Evolutionary conservation across 2,113 vertebrate species (phyloP).

Genomic region (Syrmaticus mikado): DNA sequence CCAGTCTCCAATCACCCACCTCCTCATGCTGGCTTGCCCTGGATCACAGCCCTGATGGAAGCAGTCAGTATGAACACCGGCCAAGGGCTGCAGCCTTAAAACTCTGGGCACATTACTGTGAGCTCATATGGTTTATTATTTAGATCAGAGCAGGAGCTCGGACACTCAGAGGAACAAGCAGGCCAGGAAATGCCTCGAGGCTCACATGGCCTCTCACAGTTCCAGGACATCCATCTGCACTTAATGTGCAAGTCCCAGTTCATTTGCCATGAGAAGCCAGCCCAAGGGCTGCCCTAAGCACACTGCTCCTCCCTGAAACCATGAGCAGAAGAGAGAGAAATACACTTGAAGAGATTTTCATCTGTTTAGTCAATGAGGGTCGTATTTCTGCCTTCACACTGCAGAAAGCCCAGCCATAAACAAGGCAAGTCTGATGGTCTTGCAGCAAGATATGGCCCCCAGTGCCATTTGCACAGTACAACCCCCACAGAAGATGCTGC

Average conservation of each 20-base stretch:
- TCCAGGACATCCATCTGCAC: background rate
- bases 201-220: background rate
- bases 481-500: background rate
- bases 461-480: background rate
- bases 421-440: background rate
- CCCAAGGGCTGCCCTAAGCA: background rate
- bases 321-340: background rate
- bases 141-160: background rate
- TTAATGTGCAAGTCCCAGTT: accelerated
- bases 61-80: background rate
- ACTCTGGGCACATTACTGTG: background rate
- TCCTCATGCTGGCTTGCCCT: background rate
- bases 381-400: background rate
- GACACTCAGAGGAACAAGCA: background rate
- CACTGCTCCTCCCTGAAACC: background rate
- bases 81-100: background rate
- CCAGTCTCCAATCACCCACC: background rate
- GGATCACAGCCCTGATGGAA: slow-evolving; percentile 6
- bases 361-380: background rate
- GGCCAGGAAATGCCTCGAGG: slow-evolving; percentile 2
- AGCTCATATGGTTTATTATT: background rate
- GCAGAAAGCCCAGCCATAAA: background rate
- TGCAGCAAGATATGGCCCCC: background rate
- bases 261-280: accelerated
- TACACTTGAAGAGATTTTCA: background rate